These are phyloP conservation scores for Macquaria australasica DNA, from an alignment of 2,113 vertebrate species.

Conservation along the genomic window DNA sequence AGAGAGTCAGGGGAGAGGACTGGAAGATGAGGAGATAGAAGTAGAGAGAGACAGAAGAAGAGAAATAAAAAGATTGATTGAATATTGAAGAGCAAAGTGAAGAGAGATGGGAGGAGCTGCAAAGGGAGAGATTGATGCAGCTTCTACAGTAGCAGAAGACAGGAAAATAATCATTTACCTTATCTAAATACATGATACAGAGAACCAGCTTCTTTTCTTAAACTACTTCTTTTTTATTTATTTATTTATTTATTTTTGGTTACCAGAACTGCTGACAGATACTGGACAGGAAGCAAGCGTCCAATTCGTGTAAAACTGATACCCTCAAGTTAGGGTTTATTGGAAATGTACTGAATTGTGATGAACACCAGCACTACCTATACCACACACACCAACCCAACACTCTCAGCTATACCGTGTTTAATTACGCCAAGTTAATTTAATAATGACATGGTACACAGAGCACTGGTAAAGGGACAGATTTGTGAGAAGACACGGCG, in stretches of 20 bases:
- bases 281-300: not conserved
- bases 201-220: not conserved
- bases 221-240: not conserved
- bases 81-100: slow-evolving; percentile 15
- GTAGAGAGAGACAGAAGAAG: slow-evolving; percentile 1
- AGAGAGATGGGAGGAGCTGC: slow-evolving; percentile 2
- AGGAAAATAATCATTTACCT: slow-evolving; percentile 1
- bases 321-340: not conserved
- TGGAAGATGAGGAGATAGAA: slow-evolving; percentile 24
- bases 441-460: slow-evolving; percentile 30
- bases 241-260: not conserved
- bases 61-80: slow-evolving; percentile 35
- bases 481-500: not conserved
- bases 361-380: not conserved
- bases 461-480: slow-evolving; percentile 25
- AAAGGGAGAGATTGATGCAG: not conserved
- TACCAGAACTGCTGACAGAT: slow-evolving; percentile 6
- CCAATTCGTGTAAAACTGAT: not conserved
- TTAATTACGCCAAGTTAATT: slow-evolving; percentile 35
- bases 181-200: not conserved
- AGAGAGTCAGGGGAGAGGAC: not conserved
- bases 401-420: not conserved
- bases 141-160: not conserved
- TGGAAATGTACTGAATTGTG: not conserved
- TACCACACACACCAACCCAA: not conserved